phyloP scores from a whole-genome alignment of 2,797 vertebrate genomes.

The Argentina silus region DNA sequence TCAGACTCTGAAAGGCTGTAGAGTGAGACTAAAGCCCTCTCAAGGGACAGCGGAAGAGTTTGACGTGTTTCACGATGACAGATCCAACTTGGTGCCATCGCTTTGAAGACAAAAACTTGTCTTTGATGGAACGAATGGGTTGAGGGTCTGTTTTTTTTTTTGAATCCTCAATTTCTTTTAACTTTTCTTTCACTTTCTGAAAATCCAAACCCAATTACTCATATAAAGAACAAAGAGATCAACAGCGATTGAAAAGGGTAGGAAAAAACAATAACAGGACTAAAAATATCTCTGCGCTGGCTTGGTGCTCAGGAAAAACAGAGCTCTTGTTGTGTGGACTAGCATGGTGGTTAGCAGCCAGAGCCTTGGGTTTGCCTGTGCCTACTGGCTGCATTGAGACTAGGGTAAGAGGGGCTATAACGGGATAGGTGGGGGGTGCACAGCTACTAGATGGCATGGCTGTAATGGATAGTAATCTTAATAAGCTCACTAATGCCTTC shows the following conservation, averaged over 20 bases:
- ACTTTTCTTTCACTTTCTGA: background rate
- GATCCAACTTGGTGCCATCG: background rate
- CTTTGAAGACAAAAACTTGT: constrained; percentile 1
- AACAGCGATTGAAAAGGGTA: background rate
- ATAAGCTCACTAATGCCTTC: too few relatives aligned
- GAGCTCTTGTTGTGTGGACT: background rate
- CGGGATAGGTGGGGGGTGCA: background rate
- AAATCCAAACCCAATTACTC: background rate
- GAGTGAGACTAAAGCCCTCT: background rate
- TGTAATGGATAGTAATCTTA: too few relatives aligned
- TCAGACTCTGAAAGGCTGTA: background rate
- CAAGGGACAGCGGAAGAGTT: background rate
- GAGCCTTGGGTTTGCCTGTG: background rate
- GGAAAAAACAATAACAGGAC: background rate
- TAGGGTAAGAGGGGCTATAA: background rate
- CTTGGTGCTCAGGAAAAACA: background rate
- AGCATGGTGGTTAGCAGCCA: background rate
- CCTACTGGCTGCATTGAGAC: background rate
- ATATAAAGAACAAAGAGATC: background rate
- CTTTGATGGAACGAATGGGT: background rate
- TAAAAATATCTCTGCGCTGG: background rate
- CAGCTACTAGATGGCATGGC: background rate
- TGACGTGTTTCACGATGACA: background rate
- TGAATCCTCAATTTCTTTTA: background rate
- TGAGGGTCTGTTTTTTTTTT: background rate